Conservation (phyloP, 2,113 vertebrate genomes). For the Dipodomys spectabilis region DNA sequence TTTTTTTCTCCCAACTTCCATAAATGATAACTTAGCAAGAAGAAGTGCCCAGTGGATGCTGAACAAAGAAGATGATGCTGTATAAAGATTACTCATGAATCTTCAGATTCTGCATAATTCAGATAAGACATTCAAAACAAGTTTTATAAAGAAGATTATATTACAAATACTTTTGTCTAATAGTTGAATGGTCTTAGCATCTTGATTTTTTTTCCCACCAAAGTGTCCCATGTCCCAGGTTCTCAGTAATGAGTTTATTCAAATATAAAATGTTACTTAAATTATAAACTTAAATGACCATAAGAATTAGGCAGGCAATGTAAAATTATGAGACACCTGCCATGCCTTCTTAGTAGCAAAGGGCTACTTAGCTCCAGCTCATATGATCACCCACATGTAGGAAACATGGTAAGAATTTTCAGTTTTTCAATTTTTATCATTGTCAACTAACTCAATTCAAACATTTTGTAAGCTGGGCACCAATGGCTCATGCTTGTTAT, state of each 20-base stretch:
- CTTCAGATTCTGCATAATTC: neutral
- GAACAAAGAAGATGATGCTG: neutral
- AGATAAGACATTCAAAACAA: neutral
- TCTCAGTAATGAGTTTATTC: conserved; percentile 40
- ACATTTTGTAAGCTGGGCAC: neutral
- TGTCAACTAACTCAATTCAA: neutral
- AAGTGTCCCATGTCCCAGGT: neutral
- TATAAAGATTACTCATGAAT: neutral
- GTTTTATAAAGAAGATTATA: conserved; percentile 32
- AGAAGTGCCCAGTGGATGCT: neutral
- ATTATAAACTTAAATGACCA: conserved; percentile 38
- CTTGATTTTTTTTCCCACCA: neutral
- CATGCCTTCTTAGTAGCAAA: fast-evolving
- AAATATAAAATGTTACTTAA: neutral
- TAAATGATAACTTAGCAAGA: conserved; percentile 34
- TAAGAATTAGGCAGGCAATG: neutral
- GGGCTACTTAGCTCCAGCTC: too few species aligned
- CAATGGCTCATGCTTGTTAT: too few species aligned
- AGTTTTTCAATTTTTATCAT: neutral
- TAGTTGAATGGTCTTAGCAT: neutral
- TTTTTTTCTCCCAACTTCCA: neutral
- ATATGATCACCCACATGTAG: neutral
- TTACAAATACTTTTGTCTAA: conserved; percentile 29
- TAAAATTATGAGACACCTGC: neutral
- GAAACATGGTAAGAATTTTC: neutral